phyloP scores from a whole-genome alignment of 2,888 invertebrate species.

The Lasius fuliginosus region DNA sequence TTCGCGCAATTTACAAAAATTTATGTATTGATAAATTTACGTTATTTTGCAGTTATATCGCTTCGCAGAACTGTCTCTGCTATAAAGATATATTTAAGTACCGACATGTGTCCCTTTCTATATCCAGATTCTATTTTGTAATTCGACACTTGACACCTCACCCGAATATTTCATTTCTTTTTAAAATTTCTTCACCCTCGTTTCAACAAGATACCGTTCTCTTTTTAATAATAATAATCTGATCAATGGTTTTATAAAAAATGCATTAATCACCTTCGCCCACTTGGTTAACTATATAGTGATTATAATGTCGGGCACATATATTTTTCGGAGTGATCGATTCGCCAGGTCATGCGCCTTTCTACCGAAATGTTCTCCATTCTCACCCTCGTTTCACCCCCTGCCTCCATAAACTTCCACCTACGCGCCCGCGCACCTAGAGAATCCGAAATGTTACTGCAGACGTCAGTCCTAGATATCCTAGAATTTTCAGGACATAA shows the following conservation, averaged over 20 bases:
- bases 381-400: neutral
- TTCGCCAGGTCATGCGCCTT: constrained; percentile 56
- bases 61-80: neutral
- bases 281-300: constrained; percentile 1
- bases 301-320: constrained; percentile 2
- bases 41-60: constrained; percentile 3
- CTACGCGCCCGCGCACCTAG: constrained; percentile 52
- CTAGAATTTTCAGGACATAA: neutral
- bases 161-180: constrained; percentile 21
- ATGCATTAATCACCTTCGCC: neutral
- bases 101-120: neutral
- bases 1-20: neutral
- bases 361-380: constrained; percentile 47
- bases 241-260: neutral
- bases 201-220: neutral
- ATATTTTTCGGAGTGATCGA: constrained; percentile 44
- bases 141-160: neutral
- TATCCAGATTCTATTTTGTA: neutral
- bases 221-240: constrained; percentile 13
- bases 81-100: constrained; percentile 2
- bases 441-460: constrained; percentile 40
- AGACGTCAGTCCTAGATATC: neutral
- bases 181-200: neutral
- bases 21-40: constrained; percentile 10
- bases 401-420: constrained; percentile 23